Base-by-base conservation (phyloP, 1,140 invertebrate genomes). In the Drosophila novamexicana region DNA sequence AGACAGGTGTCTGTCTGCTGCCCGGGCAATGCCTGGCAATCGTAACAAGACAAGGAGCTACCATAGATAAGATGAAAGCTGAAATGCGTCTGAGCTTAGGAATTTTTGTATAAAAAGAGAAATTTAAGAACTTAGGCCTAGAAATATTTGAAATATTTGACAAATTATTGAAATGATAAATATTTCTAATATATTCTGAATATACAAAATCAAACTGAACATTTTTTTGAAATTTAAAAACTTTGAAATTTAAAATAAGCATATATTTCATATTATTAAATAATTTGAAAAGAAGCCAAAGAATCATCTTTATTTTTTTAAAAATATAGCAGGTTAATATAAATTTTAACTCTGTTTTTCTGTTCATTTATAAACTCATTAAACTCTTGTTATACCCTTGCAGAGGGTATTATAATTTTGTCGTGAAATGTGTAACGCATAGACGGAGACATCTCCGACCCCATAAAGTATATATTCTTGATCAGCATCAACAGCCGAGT, bases 1-100 rank as follows among this genome's bases (percentile, higher is more conserved):
- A 58, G 79, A 78, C 79, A 81, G 79, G 56, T 81, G 63, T 44
- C 44, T 34, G 40, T 29, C 7, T 36, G n/a, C 36, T 37, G 44
- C 37, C 47, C 53, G 66, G 54, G 54, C 22, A 59, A 66, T 29
- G 44, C 45, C 16, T 62, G 44, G 32, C 45, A 67, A 44, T 12
- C 18, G 36, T 52, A 40, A 44, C 40, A 67, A 73, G 49, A 74
- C 71, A 69, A 74, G 71, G 16, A 69, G 71, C 71, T 62, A 34
- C 34, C 57, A 37, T 14, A 61, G 65, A 62, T 74, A 49, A 74
- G 65, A 66, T 67, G 49, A 61, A 54, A 73, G 18, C 14, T 37
- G 32, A 12, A 61, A 14, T 10, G 45, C 12, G 32, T 34, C 14
- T 37, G 36, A 53, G 37, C 65, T 45, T 44, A 36, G 57, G 57